Base-by-base conservation (phyloP, 2,113 vertebrate species). In the Scortum barcoo region DNA sequence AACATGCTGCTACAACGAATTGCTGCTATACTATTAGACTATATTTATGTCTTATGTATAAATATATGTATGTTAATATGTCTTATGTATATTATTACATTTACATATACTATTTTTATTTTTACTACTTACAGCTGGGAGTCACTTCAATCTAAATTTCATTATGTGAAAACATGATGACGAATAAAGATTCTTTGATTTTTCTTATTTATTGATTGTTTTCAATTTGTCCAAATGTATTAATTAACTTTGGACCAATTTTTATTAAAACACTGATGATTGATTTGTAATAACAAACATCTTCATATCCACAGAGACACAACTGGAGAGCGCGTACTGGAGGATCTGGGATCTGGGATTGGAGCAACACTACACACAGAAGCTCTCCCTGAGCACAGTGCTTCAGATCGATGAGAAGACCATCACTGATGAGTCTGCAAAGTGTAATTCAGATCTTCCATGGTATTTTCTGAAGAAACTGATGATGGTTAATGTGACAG, bases 401-500 rank as follows among this genome's bases (percentile, higher is more conserved):
- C 91, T 94, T 5, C 72, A 91, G 77, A 86, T 93, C 51, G 62
- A 87, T 19, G 5, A 60, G 60, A 91, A 62, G 50, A 85, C 85
- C 42, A 77, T 91, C 2, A 81, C 26, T 19, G 92, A 93, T 88
- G 86, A 81, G 51, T 61, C 88, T 71, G 67, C 54, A 3, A 72
- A 24, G 30, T 69, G 72, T 48, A 54, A 78, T 5, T 86, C 89
- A 71, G 82, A 87, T 46, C 84, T 94, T 40, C 82, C 90, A 72
- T 91, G 89, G 87, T 62, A 65, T 33, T 92, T 94, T 60, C 75
- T 94, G 1, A 93, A 94, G 83, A 93, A 87, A 76, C 57, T 94
- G 11, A 93, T 93, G 91, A 94, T 92, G 93, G 86, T 86, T 4
- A 94, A 92, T 85, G 90, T 91, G 16, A 94, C 84, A 62, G 89